These are phyloP conservation scores for Anthopleura sola DNA, from an alignment of 64 coral and sea anemone species.

Conservation along the genomic window DNA sequence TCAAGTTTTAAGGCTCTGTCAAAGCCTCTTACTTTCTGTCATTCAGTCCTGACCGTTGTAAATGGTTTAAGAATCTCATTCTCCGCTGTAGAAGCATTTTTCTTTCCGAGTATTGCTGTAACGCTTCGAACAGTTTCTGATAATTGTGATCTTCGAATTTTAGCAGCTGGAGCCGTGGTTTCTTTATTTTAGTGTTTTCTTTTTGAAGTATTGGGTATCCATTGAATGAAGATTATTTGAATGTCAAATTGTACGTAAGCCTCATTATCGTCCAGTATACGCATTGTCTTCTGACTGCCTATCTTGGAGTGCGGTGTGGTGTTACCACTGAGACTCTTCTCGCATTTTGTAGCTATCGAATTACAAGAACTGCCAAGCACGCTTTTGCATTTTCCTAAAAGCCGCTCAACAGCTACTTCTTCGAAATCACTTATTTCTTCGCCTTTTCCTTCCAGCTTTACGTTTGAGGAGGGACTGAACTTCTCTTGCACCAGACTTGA, in stretches of 20 bases:
- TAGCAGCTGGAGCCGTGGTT: slow-evolving; percentile 5
- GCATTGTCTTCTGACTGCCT: slow-evolving; percentile 12
- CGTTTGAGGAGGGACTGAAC: not conserved
- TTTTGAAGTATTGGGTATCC: slow-evolving; percentile 27
- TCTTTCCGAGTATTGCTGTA: not conserved
- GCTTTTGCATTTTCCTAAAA: not conserved
- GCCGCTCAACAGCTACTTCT: not conserved
- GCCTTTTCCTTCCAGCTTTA: not conserved
- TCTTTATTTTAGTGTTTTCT: slow-evolving; percentile 22
- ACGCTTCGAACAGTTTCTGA: not conserved
- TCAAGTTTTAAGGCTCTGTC: slow-evolving; percentile 14
- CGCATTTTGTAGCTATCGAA: not conserved
- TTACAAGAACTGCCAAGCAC: slow-evolving; percentile 9
- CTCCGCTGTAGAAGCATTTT: not conserved
- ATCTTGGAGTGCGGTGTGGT: slow-evolving; percentile 7
- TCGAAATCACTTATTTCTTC: not conserved
- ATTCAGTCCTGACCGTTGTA: slow-evolving; percentile 3
- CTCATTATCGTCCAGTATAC: slow-evolving; percentile 13
- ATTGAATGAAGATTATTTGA: slow-evolving; percentile 6
- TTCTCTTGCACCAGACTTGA: not conserved
- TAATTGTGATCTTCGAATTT: not conserved
- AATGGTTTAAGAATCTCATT: not conserved
- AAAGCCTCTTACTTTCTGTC: slow-evolving; percentile 6
- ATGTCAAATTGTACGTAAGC: slow-evolving; percentile 7
- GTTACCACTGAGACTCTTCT: not conserved